These are phyloP conservation scores for Myotis davidii DNA, from an alignment of 2,113 vertebrate species.

Conservation along the genomic window DNA sequence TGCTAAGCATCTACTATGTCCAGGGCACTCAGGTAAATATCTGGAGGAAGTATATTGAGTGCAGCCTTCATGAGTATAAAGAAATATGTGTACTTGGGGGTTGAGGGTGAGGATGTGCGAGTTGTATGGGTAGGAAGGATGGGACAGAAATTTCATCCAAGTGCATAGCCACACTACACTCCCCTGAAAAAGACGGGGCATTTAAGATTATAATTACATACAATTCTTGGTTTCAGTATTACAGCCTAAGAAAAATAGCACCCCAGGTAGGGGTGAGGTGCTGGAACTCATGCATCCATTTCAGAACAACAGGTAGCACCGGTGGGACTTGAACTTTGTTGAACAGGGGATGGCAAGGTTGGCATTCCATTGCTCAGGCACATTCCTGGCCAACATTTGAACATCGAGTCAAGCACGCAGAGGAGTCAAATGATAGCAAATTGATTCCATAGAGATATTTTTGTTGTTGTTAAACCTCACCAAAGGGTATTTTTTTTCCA, in stretches of 20 bases:
- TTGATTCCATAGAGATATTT: constrained; percentile 6
- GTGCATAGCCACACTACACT: not conserved
- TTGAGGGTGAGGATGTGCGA: not conserved
- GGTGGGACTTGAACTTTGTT: not conserved
- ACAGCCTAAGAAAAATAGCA: not conserved
- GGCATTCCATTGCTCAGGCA: not conserved
- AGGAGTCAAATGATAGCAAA: not conserved
- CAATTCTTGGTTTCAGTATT: constrained; percentile 1
- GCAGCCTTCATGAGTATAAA: not conserved
- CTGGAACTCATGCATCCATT: not conserved
- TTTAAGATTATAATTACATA: not conserved
- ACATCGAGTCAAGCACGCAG: not conserved
- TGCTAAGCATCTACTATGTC: not conserved
- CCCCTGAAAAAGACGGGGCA: not conserved
- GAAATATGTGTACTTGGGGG: not conserved
- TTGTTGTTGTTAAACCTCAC: not conserved
- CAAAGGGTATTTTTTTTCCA: too few relatives aligned
- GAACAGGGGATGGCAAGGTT: not conserved
- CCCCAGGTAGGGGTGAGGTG: not conserved
- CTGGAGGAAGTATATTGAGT: not conserved
- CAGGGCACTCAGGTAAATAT: not conserved
- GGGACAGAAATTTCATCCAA: not conserved
- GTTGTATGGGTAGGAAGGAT: not conserved
- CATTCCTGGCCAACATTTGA: not conserved
- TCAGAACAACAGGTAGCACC: not conserved